phyloP scores from a whole-genome alignment of 2,113 vertebrate species.

The Rhipidura dahli region DNA sequence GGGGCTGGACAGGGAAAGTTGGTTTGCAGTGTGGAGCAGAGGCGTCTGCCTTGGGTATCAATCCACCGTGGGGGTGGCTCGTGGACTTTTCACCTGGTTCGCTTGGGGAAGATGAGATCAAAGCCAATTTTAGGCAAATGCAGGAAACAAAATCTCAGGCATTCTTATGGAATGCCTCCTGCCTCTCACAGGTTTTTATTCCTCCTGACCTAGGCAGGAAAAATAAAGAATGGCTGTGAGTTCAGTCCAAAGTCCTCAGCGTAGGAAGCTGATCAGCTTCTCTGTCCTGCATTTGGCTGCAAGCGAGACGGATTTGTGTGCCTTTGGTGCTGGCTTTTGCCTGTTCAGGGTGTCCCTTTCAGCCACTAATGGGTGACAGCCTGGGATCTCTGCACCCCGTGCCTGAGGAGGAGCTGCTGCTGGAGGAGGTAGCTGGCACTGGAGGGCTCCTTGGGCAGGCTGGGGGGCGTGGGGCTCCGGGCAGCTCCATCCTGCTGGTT shows the following conservation, averaged over 20 bases:
- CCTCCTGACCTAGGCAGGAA: not conserved
- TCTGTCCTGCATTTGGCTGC: not conserved
- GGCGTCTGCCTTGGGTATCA: not conserved
- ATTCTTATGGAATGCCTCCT: not conserved
- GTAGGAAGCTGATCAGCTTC: not conserved
- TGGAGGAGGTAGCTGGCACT: fast-evolving
- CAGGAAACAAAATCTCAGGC: not conserved
- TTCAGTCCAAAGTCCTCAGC: not conserved
- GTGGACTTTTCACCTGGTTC: not conserved
- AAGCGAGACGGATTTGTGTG: not conserved
- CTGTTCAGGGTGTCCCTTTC: not conserved
- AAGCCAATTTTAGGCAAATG: not conserved
- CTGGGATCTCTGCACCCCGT: not conserved
- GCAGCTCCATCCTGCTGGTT: not conserved
- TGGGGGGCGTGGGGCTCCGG: fast-evolving
- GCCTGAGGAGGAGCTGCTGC: not conserved
- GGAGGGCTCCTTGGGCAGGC: not conserved
- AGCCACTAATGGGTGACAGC: not conserved
- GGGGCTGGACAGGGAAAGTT: constrained; percentile 1
- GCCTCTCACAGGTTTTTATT: not conserved
- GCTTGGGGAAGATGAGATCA: not conserved
- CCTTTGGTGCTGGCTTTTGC: not conserved
- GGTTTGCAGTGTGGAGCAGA: not conserved
- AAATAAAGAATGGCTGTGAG: not conserved
- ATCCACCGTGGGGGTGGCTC: not conserved